Evolutionary conservation across 1,140 invertebrate genomes (phyloP), one percentile per base, ranked within the genome.

Genomic region (Bombus cullumanus): DNA sequence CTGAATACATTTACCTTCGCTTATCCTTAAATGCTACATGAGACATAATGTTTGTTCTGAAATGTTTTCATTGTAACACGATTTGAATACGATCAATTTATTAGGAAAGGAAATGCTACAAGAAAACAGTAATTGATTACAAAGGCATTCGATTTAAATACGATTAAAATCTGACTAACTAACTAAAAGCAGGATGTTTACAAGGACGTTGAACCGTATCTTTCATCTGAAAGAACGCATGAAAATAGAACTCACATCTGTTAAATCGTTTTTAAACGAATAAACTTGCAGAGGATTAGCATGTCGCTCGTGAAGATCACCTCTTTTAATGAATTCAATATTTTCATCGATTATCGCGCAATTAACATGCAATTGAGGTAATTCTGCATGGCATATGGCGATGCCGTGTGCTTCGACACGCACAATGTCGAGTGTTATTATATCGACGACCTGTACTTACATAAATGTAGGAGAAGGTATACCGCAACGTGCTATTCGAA

Each of bases 361-460:
- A 94, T 95, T 95, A 94, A 87, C 81, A 72, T 78, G 71, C 86
- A 89, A 94, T 92, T 90, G 93, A 86, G 84, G 93, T 93, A 93
- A 94, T 94, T 94, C 94, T 83, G 62, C 72, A 86, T 87, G 90
- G 90, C 94, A 94, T 94, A 94, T 94, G 94, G 94, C 81, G 79
- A 87, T 93, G 92, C 88, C 93, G 93, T 94, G 93, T 93, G 91
- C 92, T 91, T 85, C 87, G 86, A 79, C 90, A 90, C 89, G 91
- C 92, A 94, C 92, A 94, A 93, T 92, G 85, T 82, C 83, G 89
- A 92, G 90, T 91, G 88, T 89, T 92, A 92, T 93, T 94, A 93
- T 91, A 91, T 91, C 89, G 90, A 76, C 85, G 89, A 83, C 84
- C 92, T 93, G 88, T 93, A 93, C 91, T 93, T 94, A 94, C 86